These are phyloP conservation scores for Drosophila ezoana DNA, from an alignment of 2,888 invertebrate genomes.

Conservation along the genomic window DNA sequence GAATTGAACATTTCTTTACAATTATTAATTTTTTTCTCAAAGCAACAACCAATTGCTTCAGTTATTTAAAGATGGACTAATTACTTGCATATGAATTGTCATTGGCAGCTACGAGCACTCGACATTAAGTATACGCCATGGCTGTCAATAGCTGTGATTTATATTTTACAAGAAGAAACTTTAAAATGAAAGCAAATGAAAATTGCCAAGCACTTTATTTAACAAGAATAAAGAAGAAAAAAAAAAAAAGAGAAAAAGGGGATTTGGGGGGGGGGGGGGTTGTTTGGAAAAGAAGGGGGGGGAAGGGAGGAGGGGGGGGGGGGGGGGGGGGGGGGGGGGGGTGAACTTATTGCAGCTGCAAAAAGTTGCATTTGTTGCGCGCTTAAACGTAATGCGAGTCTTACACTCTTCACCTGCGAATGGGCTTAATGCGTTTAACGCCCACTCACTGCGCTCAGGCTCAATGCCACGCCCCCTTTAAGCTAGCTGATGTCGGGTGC, in stretches of 20 bases:
- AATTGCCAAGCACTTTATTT: conserved; percentile 37
- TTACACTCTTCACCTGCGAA: conserved; percentile 57
- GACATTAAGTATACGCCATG: conserved; percentile 58
- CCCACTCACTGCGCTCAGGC: background rate
- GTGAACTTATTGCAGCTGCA: conserved; percentile 63
- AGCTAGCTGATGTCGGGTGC: conserved; percentile 27
- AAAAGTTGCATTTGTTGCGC: conserved; percentile 63
- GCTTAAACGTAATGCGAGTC: conserved; percentile 64
- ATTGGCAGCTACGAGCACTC: conserved; percentile 35
- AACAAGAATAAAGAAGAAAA: conserved; percentile 46
- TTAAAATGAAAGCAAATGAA: conserved; percentile 33
- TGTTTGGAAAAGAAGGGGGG: too few species aligned
- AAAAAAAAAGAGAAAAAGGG: too few species aligned
- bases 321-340: too few species aligned
- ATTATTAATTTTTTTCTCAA: background rate
- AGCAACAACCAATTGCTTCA: conserved; percentile 3
- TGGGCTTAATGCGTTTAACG: conserved; percentile 69
- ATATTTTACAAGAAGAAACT: conserved; percentile 19
- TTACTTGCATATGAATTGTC: conserved; percentile 35
- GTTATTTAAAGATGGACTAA: conserved; percentile 2
- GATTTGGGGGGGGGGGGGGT: too few species aligned
- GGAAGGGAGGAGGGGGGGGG: too few species aligned
- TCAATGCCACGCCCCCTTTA: background rate
- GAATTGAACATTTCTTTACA: too few species aligned
- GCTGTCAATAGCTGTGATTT: conserved; percentile 49